Conservation (phyloP, 2,113 vertebrate genomes). For the Phrynocephalus versicolor region DNA sequence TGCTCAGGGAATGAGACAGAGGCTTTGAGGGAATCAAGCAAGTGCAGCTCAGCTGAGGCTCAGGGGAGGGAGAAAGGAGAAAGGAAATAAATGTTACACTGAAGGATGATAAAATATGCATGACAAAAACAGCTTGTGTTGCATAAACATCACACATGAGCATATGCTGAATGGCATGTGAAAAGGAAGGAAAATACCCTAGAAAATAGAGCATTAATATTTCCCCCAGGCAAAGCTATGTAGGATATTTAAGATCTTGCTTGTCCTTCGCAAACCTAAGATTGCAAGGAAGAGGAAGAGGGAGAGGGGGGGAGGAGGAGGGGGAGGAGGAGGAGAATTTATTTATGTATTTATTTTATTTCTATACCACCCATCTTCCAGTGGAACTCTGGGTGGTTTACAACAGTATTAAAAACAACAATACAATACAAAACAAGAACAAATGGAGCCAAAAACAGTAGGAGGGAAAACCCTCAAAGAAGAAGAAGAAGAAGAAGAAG, state of each 20-base stretch:
- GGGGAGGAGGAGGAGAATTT: no score
- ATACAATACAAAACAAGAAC: no score
- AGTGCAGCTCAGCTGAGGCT: conserved; percentile 58
- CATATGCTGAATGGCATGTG: conserved; percentile 28
- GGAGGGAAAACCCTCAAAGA: no score
- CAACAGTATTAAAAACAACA: no score
- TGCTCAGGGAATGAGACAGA: conserved; percentile 37
- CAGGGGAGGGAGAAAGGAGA: conserved; percentile 51
- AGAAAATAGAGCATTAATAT: neutral
- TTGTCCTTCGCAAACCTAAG: conserved; percentile 28
- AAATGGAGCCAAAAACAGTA: no score
- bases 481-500: no score
- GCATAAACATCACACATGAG: conserved; percentile 40
- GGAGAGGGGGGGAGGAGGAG: no score
- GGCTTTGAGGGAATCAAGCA: conserved; percentile 54
- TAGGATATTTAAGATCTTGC: conserved; percentile 20
- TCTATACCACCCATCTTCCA: no score
- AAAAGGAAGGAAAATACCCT: conserved; percentile 11
- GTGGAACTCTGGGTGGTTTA: no score
- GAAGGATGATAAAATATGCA: conserved; percentile 58
- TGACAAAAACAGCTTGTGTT: conserved; percentile 40
- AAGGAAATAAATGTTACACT: conserved; percentile 50
- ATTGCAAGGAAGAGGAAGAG: neutral
- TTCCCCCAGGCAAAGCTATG: conserved; percentile 32
- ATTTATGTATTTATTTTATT: no score